Evolutionary conservation across 2,797 vertebrate species (phyloP).

Genomic region (Steatocranus sp.): DNA sequence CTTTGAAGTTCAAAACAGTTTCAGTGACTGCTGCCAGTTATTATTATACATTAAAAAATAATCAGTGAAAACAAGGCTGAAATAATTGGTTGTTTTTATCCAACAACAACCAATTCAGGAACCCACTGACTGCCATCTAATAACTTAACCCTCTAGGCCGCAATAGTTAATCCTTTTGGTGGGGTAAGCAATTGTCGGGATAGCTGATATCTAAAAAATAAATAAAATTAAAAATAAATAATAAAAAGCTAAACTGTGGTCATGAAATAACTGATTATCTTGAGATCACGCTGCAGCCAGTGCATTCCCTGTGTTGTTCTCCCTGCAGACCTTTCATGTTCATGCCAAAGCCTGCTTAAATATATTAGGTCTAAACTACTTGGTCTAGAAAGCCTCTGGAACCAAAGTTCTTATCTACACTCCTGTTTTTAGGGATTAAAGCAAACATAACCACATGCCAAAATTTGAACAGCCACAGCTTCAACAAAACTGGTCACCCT

Average conservation of each 20-base stretch:
- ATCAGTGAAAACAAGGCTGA: background rate
- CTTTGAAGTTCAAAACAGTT: background rate
- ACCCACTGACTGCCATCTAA: background rate
- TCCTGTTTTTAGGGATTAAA: background rate
- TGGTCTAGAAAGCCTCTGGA: background rate
- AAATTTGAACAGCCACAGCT: background rate
- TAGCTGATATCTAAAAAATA: background rate
- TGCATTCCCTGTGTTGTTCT: background rate
- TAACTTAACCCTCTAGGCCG: background rate
- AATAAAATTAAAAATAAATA: background rate
- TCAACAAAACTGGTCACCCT: background rate
- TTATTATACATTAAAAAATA: background rate
- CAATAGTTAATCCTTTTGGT: background rate
- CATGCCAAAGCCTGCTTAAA: background rate
- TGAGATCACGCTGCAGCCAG: background rate
- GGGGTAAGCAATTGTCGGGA: background rate
- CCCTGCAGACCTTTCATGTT: background rate
- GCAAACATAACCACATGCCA: background rate
- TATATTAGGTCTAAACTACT: background rate
- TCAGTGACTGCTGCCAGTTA: background rate
- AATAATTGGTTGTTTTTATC: background rate
- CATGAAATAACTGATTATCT: background rate
- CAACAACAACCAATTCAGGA: background rate
- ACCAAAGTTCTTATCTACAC: background rate
- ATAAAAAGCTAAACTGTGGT: background rate